phyloP scores from a whole-genome alignment of 2,888 invertebrate genomes.

The Leptodirus hochenwartii region DNA sequence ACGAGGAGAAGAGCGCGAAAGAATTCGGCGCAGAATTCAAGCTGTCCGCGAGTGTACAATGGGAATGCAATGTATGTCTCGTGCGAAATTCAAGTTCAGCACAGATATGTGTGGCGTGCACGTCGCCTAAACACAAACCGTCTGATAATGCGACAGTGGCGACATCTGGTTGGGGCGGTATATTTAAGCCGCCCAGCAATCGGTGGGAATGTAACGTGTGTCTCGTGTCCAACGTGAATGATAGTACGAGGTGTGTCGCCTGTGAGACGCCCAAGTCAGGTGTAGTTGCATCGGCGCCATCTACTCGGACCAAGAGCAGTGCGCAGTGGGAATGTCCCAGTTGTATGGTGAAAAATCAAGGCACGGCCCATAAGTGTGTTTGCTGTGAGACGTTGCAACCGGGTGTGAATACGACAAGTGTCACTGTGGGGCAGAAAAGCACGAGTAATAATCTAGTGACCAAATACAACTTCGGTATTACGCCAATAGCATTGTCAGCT shows the following conservation, averaged over 20 bases:
- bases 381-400: conserved; percentile 39
- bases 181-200: conserved; percentile 5
- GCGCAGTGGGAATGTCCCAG: conserved; percentile 43
- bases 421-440: conserved; percentile 10
- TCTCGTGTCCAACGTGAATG: conserved; percentile 34
- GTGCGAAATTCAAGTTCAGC: conserved; percentile 33
- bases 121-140: conserved; percentile 25
- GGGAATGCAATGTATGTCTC: conserved; percentile 39
- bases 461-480: conserved; percentile 32
- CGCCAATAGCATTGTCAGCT: conserved; percentile 17
- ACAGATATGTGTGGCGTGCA: conserved; percentile 34
- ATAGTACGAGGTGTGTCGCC: conserved; percentile 32
- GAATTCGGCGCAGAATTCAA: conserved; percentile 29
- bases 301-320: too few relatives aligned
- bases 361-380: conserved; percentile 29
- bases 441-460: conserved; percentile 12
- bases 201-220: conserved; percentile 43
- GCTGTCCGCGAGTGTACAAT: conserved; percentile 24
- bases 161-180: too few relatives aligned
- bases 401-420: conserved; percentile 16
- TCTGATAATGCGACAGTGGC: too few relatives aligned
- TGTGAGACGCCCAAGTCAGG: conserved; percentile 35
- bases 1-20: conserved; percentile 22
- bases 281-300: background rate
- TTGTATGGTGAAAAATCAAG: conserved; percentile 40